Conservation (phyloP, 2,113 vertebrate genomes). For the Hypanus sabinus region DNA sequence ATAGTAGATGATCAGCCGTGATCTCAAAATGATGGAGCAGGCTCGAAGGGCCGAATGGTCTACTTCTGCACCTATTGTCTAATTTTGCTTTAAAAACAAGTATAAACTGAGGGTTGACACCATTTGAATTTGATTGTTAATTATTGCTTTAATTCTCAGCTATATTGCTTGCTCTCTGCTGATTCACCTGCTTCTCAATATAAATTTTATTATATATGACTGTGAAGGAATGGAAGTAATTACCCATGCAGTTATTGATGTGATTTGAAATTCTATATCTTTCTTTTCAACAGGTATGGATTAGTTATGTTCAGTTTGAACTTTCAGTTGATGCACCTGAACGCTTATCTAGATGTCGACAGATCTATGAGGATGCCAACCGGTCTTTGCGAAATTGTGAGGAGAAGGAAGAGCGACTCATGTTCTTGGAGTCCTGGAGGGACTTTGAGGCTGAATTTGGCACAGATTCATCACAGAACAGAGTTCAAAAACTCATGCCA, state of each 20-base stretch:
- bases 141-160: neutral
- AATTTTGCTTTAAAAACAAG: neutral
- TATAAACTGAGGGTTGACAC: neutral
- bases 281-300: constrained; percentile 74
- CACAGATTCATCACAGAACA: constrained; percentile 57
- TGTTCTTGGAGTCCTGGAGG: constrained; percentile 90
- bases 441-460: constrained; percentile 82
- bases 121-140: too few species aligned
- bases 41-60: too few species aligned
- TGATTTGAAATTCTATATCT: neutral
- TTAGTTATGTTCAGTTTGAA: constrained; percentile 91
- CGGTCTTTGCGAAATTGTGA: constrained; percentile 82
- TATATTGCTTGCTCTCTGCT: neutral
- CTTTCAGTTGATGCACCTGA: constrained; percentile 67
- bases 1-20: too few species aligned
- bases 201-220: neutral
- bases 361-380: constrained; percentile 90
- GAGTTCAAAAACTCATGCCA: constrained; percentile 84
- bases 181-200: neutral
- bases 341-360: constrained; percentile 68
- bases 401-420: constrained; percentile 93
- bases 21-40: too few species aligned
- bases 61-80: too few species aligned
- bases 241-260: neutral
- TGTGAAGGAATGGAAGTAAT: neutral